A percentile compares a stretch with the other conserved stretches of the same genome.
Conservation (phyloP, 2,888 invertebrate species). For the Tenodera sinensis region DNA sequence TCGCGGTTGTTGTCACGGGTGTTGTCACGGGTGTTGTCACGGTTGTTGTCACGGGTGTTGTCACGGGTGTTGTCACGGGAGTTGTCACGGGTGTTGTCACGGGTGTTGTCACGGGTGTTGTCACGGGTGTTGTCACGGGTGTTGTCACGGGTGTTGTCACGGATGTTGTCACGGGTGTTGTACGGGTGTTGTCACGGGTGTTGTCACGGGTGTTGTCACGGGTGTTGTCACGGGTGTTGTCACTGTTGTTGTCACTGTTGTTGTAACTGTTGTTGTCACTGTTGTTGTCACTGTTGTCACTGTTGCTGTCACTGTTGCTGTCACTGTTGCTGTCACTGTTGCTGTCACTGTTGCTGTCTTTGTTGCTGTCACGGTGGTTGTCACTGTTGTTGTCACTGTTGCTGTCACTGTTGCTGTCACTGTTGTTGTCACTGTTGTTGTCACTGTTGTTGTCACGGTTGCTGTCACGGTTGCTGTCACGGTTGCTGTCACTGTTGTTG, state of each 20-base stretch:
- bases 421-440: not conserved
- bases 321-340: not conserved
- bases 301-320: not conserved
- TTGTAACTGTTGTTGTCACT: no score
- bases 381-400: not conserved
- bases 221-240: not conserved
- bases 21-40: no score
- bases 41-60: no score
- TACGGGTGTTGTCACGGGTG: not conserved
- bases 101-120: not conserved
- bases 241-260: not conserved
- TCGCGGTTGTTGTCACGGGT: no score
- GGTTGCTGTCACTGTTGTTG: not conserved
- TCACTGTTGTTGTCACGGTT: not conserved
- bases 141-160: not conserved
- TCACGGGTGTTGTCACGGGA: no score
- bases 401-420: not conserved
- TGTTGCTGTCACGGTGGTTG: not conserved
- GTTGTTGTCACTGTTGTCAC: not conserved
- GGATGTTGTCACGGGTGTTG: no score
- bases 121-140: not conserved
- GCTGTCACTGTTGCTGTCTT: not conserved
- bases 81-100: no score
- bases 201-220: not conserved
- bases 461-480: conserved; percentile 5